Evolutionary conservation across 2,888 invertebrate species (phyloP), one percentile per base, ranked within the genome.

Genomic region (Schrankia costaestrigalis): DNA sequence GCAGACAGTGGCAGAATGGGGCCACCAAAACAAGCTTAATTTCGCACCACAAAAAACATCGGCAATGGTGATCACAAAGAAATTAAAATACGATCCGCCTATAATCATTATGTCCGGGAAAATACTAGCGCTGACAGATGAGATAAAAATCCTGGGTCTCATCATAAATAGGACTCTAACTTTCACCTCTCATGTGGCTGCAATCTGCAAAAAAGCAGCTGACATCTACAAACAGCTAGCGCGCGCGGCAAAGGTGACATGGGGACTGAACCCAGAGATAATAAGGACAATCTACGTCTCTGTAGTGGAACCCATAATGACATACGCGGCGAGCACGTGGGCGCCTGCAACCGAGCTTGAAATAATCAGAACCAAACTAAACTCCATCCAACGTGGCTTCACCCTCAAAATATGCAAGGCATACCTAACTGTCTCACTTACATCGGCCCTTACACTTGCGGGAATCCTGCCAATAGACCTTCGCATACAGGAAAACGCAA

Each of bases 121-220:
- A 1, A 14, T 2, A 5, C 32, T 54, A 3, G 10, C 2, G 1
- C 3, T 42, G 10, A 14, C 17, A 0, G 13, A 29, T 0, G 36
- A 39, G 8, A 36, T 50, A 0, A 50, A 45, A 19, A n/a, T 50
- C 0, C 13, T 48, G n/a, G 46, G 46, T 1, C 24, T 48, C 1
- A 37, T 11, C 1, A 39, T 50, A 1, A 47, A 50, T 24, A 9
- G 26, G 1, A 29, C n/a, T 1, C 10, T 32, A 4, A 0, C 10
- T 2, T 37, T 32, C 12, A 32, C 24, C 8, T 3, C n/a, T 0
- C 28, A 32, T n/a, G 15, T 28, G 0, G 3, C 22, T n/a, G 1
- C 14, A 5, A n/a, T 12, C n/a, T 29, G 31, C 11, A 6, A 7
- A 1, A 32, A 26, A 11, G 32, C 33, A 0, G 3, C 21, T 1